These are phyloP conservation scores for Liopterus haemorrhoidalis DNA, from an alignment of 2,888 invertebrate genomes.

Conservation along the genomic window DNA sequence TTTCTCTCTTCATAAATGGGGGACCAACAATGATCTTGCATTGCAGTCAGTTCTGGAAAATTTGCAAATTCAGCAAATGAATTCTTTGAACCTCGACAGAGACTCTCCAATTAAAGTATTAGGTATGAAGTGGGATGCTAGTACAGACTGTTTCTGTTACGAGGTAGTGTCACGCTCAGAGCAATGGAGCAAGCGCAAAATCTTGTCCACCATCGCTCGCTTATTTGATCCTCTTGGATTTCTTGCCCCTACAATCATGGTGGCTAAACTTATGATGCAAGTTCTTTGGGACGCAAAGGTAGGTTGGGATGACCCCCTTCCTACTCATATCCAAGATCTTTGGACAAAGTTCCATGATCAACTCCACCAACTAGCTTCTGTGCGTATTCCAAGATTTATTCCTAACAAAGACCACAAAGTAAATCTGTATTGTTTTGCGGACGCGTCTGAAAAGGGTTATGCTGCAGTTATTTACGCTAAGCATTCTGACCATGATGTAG, in stretches of 20 bases:
- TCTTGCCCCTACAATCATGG: slow-evolving; percentile 19
- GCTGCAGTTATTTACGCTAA: slow-evolving; percentile 2
- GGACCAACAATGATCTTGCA: not conserved
- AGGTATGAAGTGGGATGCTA: slow-evolving; percentile 4
- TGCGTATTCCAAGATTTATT: slow-evolving; percentile 1
- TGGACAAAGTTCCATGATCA: not conserved
- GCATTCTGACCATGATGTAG: not conserved
- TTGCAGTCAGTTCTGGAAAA: not conserved
- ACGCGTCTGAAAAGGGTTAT: not conserved
- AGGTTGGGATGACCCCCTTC: slow-evolving; percentile 1
- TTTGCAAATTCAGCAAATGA: not conserved
- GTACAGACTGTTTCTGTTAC: not conserved
- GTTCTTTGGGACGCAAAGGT: not conserved
- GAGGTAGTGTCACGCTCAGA: not conserved
- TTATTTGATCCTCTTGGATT: slow-evolving; percentile 26
- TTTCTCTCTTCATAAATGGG: slow-evolving; percentile 6
- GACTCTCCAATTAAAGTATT: slow-evolving; percentile 1
- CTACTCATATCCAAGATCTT: not conserved
- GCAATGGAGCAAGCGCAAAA: slow-evolving; percentile 28
- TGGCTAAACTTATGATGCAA: slow-evolving; percentile 28
- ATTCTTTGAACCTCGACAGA: not conserved
- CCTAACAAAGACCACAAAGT: not conserved
- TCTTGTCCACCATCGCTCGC: slow-evolving; percentile 23
- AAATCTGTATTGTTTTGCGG: slow-evolving; percentile 3
- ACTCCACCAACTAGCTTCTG: not conserved